A percentile compares a stretch with the other conserved stretches of the same genome.
phyloP scores from a whole-genome alignment of 2,113 vertebrate species.

The Xiphias gladius region DNA sequence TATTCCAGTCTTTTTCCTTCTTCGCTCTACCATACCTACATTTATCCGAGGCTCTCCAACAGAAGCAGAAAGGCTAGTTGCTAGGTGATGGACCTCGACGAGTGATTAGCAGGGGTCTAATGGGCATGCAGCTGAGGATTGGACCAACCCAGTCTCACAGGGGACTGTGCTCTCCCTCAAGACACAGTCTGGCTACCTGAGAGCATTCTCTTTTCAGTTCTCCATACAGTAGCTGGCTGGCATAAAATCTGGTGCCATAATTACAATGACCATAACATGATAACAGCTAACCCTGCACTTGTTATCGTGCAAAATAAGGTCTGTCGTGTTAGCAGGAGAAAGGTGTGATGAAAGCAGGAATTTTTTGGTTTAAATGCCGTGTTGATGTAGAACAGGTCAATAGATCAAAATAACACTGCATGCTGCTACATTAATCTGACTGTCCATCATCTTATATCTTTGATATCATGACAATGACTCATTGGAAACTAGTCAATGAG shows the following conservation, averaged over 20 bases:
- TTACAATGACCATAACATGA: conserved; percentile 36
- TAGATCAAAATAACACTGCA: neutral
- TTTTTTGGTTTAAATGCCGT: conserved; percentile 8
- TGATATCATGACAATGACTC: neutral
- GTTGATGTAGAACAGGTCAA: neutral
- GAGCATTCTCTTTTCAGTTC: conserved; percentile 39
- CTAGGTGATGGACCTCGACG: conserved; percentile 74
- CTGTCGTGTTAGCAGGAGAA: neutral
- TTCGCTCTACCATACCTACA: neutral
- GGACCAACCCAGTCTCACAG: conserved; percentile 36
- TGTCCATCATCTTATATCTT: neutral
- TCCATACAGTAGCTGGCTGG: neutral
- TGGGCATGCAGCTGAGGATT: conserved; percentile 35
- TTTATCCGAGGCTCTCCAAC: conserved; percentile 34
- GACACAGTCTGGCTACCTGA: conserved; percentile 11
- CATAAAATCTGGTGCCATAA: conserved; percentile 15
- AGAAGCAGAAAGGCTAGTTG: conserved; percentile 64
- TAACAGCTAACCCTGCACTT: conserved; percentile 20
- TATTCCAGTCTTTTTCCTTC: neutral
- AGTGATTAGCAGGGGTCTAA: conserved; percentile 60
- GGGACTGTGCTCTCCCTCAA: conserved; percentile 35
- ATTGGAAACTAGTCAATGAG: no score
- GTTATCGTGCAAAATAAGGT: conserved; percentile 51
- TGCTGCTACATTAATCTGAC: neutral
- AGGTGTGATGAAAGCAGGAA: conserved; percentile 9